Percentiles rank a stretch among this genome's conserved stretches.
Conservation (phyloP, 1,140 invertebrate species). For the Drosophila cardini region DNA sequence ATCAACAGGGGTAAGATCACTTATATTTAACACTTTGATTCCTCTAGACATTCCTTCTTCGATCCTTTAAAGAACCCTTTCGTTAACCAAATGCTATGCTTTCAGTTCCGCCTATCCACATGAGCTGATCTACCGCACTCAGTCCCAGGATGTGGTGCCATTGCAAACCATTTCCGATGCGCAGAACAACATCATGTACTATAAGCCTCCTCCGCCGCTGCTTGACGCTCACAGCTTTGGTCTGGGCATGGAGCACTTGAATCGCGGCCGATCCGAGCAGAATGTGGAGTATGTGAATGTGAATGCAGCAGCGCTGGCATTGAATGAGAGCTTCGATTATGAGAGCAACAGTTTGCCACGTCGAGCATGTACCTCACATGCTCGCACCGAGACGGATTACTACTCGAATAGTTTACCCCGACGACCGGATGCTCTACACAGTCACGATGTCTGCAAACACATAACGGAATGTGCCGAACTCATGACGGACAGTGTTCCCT, state of each 20-base stretch:
- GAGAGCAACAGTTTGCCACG: slow-evolving; percentile 82
- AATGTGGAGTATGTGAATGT: slow-evolving; percentile 69
- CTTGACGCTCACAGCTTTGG: slow-evolving; percentile 66
- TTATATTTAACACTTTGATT: background rate
- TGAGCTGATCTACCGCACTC: slow-evolving; percentile 91
- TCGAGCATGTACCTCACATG: slow-evolving; percentile 72
- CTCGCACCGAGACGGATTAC: slow-evolving; percentile 70
- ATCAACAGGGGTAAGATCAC: slow-evolving; percentile 58
- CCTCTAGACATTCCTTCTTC: no score
- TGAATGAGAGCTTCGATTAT: slow-evolving; percentile 78
- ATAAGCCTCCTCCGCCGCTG: slow-evolving; percentile 74
- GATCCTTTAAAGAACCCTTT: background rate
- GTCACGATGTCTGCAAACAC: slow-evolving; percentile 77
- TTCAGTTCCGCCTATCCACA: slow-evolving; percentile 86
- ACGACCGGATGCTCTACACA: slow-evolving; percentile 55
- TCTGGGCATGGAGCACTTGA: slow-evolving; percentile 70
- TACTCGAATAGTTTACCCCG: slow-evolving; percentile 79
- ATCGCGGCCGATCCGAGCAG: slow-evolving; percentile 51
- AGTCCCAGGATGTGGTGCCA: slow-evolving; percentile 89
- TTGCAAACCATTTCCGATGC: slow-evolving; percentile 68
- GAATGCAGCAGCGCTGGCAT: slow-evolving; percentile 66
- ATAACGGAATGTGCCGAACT: slow-evolving; percentile 78
- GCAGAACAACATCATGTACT: slow-evolving; percentile 80
- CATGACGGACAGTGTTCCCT: slow-evolving; percentile 62
- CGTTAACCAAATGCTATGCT: background rate